Conservation (phyloP, 2,888 invertebrate species). For the Eristalinus aeneus region DNA sequence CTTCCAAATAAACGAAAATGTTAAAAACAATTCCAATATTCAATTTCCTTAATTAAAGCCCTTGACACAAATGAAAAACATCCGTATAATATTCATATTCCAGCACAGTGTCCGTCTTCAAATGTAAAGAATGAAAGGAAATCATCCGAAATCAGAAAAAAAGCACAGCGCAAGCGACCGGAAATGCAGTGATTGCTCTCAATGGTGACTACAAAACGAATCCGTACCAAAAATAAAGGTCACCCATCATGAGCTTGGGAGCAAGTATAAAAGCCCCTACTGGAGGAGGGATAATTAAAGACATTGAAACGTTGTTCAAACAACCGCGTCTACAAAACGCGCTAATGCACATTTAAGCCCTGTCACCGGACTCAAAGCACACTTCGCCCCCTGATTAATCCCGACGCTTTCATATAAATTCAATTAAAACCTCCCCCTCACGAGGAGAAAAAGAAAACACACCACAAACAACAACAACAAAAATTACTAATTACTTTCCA, state of each 20-base stretch:
- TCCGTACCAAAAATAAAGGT: background rate
- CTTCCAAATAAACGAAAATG: no score
- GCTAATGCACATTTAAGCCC: constrained; percentile 23
- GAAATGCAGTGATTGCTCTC: background rate
- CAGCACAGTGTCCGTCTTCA: no score
- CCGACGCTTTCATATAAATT: constrained; percentile 39
- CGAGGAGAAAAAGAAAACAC: background rate
- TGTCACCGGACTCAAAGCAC: constrained; percentile 17
- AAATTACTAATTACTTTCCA: constrained; percentile 36
- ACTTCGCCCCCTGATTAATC: constrained; percentile 17
- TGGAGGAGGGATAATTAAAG: constrained; percentile 3
- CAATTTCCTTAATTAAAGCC: no score
- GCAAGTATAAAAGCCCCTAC: background rate
- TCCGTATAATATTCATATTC: no score
- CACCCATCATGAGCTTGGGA: background rate
- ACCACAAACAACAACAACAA: background rate
- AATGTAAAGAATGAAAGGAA: no score
- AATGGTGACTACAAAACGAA: background rate
- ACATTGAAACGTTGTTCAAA: constrained; percentile 23
- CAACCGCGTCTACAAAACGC: constrained; percentile 1
- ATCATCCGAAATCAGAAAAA: no score
- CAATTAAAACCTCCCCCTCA: constrained; percentile 42
- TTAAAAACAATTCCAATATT: no score
- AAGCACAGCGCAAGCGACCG: background rate
- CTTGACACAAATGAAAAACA: no score